Evolutionary conservation across 2,113 vertebrate genomes (phyloP), one percentile per base, ranked within the genome.

Genomic region (Paradoxurus hermaphroditus): DNA sequence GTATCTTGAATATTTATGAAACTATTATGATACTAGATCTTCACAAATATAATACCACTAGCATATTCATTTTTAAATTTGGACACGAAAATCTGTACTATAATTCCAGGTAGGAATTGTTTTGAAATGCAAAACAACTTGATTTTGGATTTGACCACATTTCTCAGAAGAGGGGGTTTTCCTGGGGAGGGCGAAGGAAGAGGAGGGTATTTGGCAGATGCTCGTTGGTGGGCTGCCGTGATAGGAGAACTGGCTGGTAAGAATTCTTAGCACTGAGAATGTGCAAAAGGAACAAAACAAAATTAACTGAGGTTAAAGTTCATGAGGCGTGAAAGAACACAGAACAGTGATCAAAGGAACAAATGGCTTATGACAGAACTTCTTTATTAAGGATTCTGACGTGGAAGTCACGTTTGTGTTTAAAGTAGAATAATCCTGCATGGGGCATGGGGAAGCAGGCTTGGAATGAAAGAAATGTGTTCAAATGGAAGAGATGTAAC

Each of bases 121-220:
- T 81, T 65, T 87, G 56, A 96, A 67, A 87, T 67, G 59, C n/a
- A 94, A 93, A 97, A 89, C 27, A 73, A 86, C 85, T 41, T 95
- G 91, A 93, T 70, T 96, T 97, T 92, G 77, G 44, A 93, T 90
- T 88, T 93, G 82, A 89, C 65, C 25, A 29, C 23, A 21, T 56
- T 96, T 97, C 77, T 92, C 23, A 89, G 92, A 91, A 96, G 29
- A 95, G 81, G 68, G 63, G 67, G 8, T 51, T 82, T 93, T 97
- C 44, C 39, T 86, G 87, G 53, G 62, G 63, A 79, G 8, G 63
- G n/a, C 73, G 67, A 96, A 90, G 94, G 59, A 88, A 93, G 53
- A 85, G 29, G 72, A 97, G 49, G 63, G 4, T 27, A 83, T 86
- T 75, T 90, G 90, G 63, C 92, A 90, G 67, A n/a, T 87, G 15